Conservation (phyloP, 2,113 vertebrate species). For the Hydrochoerus hydrochaeris region DNA sequence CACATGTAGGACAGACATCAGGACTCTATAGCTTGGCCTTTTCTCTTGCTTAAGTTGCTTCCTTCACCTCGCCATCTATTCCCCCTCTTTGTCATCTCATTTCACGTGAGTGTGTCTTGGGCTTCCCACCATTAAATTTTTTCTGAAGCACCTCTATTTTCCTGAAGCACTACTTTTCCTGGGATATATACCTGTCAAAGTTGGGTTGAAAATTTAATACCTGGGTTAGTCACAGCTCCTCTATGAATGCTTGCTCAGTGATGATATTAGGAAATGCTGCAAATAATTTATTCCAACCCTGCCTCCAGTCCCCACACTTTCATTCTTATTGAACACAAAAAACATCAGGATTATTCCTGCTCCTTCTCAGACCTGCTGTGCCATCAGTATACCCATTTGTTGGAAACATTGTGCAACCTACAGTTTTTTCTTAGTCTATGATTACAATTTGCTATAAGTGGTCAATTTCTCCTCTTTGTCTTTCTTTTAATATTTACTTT, state of each 20-base stretch:
- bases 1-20: background rate
- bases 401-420: background rate
- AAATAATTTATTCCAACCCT: background rate
- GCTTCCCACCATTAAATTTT: background rate
- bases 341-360: background rate
- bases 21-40: background rate
- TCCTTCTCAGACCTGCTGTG: background rate
- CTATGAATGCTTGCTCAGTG: background rate
- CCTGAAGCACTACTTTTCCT: background rate
- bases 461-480: background rate
- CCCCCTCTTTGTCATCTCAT: background rate
- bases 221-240: background rate
- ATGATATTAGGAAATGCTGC: rapidly evolving
- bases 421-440: rapidly evolving
- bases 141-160: background rate
- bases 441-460: rapidly evolving
- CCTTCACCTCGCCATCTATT: background rate
- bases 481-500: background rate
- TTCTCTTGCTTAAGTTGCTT: background rate
- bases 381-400: background rate
- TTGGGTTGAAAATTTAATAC: background rate
- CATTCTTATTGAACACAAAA: background rate
- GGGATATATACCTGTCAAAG: background rate
- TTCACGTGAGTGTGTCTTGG: background rate
- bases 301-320: rapidly evolving